Percentiles rank a stretch among this genome's conserved stretches.
phyloP scores from a whole-genome alignment of 2,797 vertebrate species.

The Ataeniobius toweri region DNA sequence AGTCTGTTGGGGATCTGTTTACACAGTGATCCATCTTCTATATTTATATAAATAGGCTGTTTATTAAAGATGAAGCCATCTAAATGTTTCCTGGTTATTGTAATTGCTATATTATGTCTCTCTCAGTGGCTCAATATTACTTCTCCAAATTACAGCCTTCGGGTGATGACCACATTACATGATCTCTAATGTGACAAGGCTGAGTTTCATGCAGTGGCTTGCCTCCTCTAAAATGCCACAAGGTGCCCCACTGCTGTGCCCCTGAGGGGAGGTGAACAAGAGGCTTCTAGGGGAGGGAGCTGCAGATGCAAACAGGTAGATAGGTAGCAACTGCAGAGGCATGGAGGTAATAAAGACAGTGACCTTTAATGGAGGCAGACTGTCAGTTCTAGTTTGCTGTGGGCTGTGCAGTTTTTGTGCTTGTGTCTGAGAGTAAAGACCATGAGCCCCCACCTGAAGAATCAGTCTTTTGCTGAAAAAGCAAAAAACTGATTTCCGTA shows the following conservation, averaged over 20 bases:
- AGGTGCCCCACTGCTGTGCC: constrained; percentile 57
- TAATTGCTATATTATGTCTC: background rate
- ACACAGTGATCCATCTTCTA: background rate
- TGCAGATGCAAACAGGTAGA: constrained; percentile 26
- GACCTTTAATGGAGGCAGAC: constrained; percentile 69
- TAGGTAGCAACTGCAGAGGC: constrained; percentile 23
- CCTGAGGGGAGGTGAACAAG: constrained; percentile 32
- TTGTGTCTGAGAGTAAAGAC: constrained; percentile 31
- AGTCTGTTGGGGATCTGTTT: background rate
- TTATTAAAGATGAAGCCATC: background rate
- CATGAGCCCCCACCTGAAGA: constrained; percentile 26
- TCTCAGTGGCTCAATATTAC: background rate
- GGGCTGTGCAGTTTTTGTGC: constrained; percentile 4
- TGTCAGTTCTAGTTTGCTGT: constrained; percentile 65
- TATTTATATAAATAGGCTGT: constrained; percentile 19
- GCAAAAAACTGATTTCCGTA: background rate
- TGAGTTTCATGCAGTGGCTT: constrained; percentile 34
- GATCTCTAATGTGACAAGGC: constrained; percentile 31
- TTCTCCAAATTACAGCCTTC: constrained; percentile 23
- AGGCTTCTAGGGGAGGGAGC: constrained; percentile 6
- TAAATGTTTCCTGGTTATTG: background rate
- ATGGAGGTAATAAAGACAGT: constrained; percentile 47
- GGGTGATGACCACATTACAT: constrained; percentile 16
- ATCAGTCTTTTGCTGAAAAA: background rate
- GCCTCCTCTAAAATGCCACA: constrained; percentile 61